Conservation (phyloP, 2,797 vertebrate species). For the Poeciliopsis gracilis region DNA sequence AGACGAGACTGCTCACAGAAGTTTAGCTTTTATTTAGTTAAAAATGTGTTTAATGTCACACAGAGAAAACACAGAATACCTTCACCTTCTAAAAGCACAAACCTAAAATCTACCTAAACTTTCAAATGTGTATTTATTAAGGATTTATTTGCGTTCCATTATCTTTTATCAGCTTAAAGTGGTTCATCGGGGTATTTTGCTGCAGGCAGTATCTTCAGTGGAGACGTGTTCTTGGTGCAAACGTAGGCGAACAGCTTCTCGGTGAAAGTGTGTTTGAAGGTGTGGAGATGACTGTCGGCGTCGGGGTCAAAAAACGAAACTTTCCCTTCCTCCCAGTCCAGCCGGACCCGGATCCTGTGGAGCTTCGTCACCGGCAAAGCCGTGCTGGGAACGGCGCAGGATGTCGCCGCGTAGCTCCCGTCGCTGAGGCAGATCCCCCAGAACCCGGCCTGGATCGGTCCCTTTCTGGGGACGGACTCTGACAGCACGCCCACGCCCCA, state of each 20-base stretch:
- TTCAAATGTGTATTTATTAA: too few species aligned
- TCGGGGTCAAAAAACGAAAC: constrained; percentile 25
- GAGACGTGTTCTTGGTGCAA: not conserved
- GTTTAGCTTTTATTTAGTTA: not conserved
- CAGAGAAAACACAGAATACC: not conserved
- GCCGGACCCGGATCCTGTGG: constrained; percentile 20
- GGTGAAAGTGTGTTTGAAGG: constrained; percentile 26
- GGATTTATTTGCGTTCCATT: not conserved
- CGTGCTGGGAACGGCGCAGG: not conserved
- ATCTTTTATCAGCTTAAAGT: too few species aligned
- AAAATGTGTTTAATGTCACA: not conserved
- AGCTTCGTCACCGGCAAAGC: constrained; percentile 17
- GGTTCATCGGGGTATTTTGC: not conserved
- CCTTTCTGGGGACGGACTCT: not conserved
- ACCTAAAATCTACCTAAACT: not conserved
- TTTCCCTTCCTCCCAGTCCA: constrained; percentile 20
- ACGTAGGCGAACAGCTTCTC: constrained; percentile 25
- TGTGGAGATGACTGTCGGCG: constrained; percentile 28
- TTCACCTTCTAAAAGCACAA: not conserved
- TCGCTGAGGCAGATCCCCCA: not conserved
- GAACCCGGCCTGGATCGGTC: not conserved
- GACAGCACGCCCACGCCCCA: constrained; percentile 41
- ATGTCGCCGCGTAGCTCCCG: not conserved
- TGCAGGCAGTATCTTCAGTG: constrained; percentile 26
- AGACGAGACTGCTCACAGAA: not conserved